These are phyloP conservation scores for Pammene fasciana DNA, from an alignment of 2,888 invertebrate genomes.

Conservation along the genomic window DNA sequence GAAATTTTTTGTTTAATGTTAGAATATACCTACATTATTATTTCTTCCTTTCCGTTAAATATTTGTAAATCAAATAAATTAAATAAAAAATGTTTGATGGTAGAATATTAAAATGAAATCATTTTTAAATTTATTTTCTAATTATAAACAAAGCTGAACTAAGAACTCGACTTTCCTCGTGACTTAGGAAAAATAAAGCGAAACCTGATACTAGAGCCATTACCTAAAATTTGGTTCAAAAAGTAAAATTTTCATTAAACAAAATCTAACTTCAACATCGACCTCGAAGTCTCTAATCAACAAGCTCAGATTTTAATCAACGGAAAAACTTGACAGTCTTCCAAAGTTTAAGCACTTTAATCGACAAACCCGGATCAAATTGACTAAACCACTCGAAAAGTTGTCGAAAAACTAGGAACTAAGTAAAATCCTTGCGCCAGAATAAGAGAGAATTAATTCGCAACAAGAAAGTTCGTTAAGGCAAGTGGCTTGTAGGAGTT, in stretches of 20 bases:
- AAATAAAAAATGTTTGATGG: too few relatives aligned
- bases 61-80: too few relatives aligned
- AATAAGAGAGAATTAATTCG: constrained; percentile 49
- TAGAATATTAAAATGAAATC: too few relatives aligned
- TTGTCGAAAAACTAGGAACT: constrained; percentile 37
- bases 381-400: constrained; percentile 33
- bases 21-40: too few relatives aligned
- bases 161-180: too few relatives aligned
- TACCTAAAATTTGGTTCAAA: background rate
- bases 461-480: constrained; percentile 59
- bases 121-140: too few relatives aligned
- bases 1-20: too few relatives aligned
- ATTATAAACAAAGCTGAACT: too few relatives aligned
- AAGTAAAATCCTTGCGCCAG: constrained; percentile 30
- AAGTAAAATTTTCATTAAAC: background rate
- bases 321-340: constrained; percentile 31
- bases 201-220: background rate
- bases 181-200: background rate
- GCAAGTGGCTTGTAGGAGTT: constrained; percentile 53
- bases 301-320: constrained; percentile 34
- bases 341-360: constrained; percentile 28
- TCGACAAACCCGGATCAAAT: constrained; percentile 22
- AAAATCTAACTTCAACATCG: background rate
- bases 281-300: constrained; percentile 16
- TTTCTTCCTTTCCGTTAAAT: too few relatives aligned